Percentiles rank a stretch among this genome's conserved stretches.
Evolutionary conservation across 2,797 vertebrate species (phyloP).

Genomic region (Champsocephalus esox): DNA sequence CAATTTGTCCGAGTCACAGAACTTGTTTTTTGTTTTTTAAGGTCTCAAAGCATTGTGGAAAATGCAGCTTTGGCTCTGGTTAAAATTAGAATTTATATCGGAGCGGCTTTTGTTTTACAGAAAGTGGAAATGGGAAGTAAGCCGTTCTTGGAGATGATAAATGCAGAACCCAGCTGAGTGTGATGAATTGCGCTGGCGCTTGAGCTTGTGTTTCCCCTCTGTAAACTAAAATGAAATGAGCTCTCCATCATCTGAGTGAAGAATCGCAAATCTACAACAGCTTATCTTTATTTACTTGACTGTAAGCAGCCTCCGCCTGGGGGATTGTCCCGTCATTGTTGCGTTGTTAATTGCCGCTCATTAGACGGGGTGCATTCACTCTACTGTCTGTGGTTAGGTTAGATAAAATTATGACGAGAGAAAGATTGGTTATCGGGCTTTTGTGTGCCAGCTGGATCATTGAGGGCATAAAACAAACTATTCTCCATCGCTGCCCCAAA

Average conservation of each 20-base stretch:
- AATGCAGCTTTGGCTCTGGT: slow-evolving; percentile 40
- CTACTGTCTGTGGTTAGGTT: slow-evolving; percentile 22
- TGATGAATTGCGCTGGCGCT: slow-evolving; percentile 57
- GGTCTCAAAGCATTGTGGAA: slow-evolving; percentile 35
- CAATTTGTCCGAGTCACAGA: slow-evolving; percentile 23
- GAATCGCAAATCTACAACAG: slow-evolving; percentile 40
- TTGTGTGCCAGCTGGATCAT: slow-evolving; percentile 67
- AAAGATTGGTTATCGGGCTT: slow-evolving; percentile 43
- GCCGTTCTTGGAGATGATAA: slow-evolving; percentile 50
- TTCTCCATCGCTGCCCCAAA: slow-evolving; percentile 66
- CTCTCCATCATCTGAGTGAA: slow-evolving; percentile 48
- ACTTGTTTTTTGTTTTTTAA: background rate
- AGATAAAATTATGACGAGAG: slow-evolving; percentile 38
- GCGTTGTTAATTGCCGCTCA: slow-evolving; percentile 40
- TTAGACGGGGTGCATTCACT: slow-evolving; percentile 30
- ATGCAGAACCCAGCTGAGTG: slow-evolving; percentile 51
- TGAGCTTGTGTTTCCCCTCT: slow-evolving; percentile 52
- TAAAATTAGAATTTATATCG: slow-evolving; percentile 48
- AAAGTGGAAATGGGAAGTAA: slow-evolving; percentile 70
- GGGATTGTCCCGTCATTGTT: slow-evolving; percentile 24
- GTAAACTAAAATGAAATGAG: slow-evolving; percentile 63
- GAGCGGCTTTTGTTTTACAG: slow-evolving; percentile 60
- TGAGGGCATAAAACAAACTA: slow-evolving; percentile 70
- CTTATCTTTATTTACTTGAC: slow-evolving; percentile 65
- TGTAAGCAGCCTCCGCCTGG: slow-evolving; percentile 26